Evolutionary conservation across 2,888 invertebrate species (phyloP).

Genomic region (Hirtodrosophila duncani): DNA sequence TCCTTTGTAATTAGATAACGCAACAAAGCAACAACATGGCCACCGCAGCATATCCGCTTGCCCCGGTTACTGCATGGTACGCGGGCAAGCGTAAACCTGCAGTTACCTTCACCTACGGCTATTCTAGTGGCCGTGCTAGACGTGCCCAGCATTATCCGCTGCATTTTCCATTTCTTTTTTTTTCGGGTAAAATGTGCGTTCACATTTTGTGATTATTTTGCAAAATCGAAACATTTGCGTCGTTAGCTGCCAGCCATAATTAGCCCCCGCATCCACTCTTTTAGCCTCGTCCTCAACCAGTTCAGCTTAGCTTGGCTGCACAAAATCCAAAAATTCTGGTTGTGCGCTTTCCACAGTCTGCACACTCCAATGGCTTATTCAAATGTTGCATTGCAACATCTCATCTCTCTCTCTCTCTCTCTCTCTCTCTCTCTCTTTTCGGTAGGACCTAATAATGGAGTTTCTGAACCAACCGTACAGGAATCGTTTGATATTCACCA

Average conservation of each 20-base stretch:
- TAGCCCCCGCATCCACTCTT: neutral
- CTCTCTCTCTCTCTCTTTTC: too few species aligned
- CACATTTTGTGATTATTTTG: conserved; percentile 71
- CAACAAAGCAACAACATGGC: conserved; percentile 65
- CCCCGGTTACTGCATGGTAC: neutral
- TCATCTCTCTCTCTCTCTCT: too few species aligned
- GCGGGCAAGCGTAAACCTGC: too few species aligned
- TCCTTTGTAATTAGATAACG: conserved; percentile 73
- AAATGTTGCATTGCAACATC: conserved; percentile 23
- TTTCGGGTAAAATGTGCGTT: conserved; percentile 55
- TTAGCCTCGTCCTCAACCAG: conserved; percentile 37
- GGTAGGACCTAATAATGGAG: conserved; percentile 80
- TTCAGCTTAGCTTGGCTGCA: conserved; percentile 7
- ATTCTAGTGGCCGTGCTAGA: too few species aligned
- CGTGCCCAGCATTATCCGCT: neutral
- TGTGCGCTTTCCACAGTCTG: conserved; percentile 29
- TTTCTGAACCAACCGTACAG: conserved; percentile 79
- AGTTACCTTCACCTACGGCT: neutral
- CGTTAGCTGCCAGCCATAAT: neutral
- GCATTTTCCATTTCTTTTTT: conserved; percentile 45
- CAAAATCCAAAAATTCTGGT: conserved; percentile 27
- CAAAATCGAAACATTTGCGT: conserved; percentile 58
- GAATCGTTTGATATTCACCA: conserved; percentile 81
- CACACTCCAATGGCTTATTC: conserved; percentile 38
- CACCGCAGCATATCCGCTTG: conserved; percentile 58